Evolutionary conservation across 2,113 vertebrate species (phyloP).

Genomic region (Lophotis ruficrista): DNA sequence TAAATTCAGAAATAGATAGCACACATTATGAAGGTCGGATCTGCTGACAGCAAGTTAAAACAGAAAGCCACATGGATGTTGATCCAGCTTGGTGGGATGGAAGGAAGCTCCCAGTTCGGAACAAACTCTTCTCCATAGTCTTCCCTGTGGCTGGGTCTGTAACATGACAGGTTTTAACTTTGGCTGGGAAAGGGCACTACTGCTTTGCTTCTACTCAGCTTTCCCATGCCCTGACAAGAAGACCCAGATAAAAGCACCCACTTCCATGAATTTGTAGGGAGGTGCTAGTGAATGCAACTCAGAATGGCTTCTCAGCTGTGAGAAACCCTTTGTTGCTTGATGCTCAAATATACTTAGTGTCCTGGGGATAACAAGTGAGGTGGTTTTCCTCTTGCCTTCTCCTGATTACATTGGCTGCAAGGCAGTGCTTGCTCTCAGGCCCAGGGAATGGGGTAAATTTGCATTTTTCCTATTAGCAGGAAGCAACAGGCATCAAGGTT

Average conservation of each 20-base stretch:
- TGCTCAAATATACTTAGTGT: not conserved
- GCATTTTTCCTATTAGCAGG: not conserved
- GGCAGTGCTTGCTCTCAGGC: not conserved
- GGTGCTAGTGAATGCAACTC: not conserved
- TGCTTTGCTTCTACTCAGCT: not conserved
- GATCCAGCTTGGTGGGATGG: not conserved
- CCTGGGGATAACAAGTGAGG: not conserved
- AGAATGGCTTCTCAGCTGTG: not conserved
- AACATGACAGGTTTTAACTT: not conserved
- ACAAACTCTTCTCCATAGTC: accelerated
- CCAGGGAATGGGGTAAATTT: not conserved
- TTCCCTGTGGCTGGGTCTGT: not conserved
- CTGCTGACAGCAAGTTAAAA: not conserved
- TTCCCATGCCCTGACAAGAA: not conserved
- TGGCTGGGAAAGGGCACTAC: not conserved
- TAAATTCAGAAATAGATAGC: not conserved
- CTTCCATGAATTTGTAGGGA: not conserved
- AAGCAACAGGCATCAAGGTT: not conserved
- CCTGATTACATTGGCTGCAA: not conserved
- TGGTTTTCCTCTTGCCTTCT: not conserved
- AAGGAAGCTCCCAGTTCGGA: not conserved
- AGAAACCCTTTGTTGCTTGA: not conserved
- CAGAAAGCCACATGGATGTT: not conserved
- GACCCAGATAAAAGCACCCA: not conserved
- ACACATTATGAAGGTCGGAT: not conserved